Evolutionary conservation across 2,797 vertebrate species (phyloP), one percentile per base, ranked within the genome.

Genomic region (Hippoglossus hippoglossus): DNA sequence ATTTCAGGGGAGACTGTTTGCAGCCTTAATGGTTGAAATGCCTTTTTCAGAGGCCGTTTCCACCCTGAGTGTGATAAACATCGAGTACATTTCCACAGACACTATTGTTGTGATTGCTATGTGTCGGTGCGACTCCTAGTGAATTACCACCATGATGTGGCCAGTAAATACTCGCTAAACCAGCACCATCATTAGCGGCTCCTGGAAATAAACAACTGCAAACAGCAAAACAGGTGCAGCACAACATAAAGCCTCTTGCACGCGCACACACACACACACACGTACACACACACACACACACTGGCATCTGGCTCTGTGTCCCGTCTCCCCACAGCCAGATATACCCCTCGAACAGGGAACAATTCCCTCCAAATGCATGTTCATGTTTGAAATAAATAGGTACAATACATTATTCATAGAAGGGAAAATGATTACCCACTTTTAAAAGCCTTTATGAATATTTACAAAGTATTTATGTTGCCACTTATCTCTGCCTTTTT

Each of bases 401-500:
- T 84, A 63, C 21, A 44, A n/a, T 41, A 21, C 85, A 93, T 93
- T 91, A 93, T 90, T 88, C 85, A 88, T 87, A 87, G 91, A 91
- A 90, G 76, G 82, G 78, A 91, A 59, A 94, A 91, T 87, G 77
- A 94, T 92, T 92, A 90, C 88, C 81, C 72, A 67, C 87, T 88
- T 93, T 93, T 90, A 91, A 93, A 92, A 92, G 84, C 75, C 75
- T 77, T 79, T 71, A 93, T 93, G 89, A 93, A 94, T 94, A 93
- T 94, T 90, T 91, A 94, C 93, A 75, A 86, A 87, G 78, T 62
- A 75, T 80, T 91, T 84, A 81, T 91, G 83, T 87, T 68, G 59
- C 84, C 15, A 57, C 58, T 78, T 81, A 78, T 84, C 62, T 28
- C 55, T 84, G 79, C 58, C 76, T 81, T 79, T 92, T 81, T 78